Evolutionary conservation across 2,888 invertebrate genomes (phyloP).

Genomic region (Ctenicera cuprea): DNA sequence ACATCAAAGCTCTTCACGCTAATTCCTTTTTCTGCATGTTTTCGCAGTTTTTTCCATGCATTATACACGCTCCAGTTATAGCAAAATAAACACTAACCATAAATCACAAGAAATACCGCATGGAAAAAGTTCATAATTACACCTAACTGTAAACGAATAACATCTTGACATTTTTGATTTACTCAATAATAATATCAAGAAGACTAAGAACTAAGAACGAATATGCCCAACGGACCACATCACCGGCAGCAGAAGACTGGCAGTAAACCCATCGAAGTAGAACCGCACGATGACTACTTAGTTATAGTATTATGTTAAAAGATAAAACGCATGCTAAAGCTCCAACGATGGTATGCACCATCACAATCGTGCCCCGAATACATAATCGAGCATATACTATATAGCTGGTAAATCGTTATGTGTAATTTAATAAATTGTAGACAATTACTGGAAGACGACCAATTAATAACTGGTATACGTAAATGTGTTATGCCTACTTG

Average conservation of each 20-base stretch:
- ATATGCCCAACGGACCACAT: slow-evolving; percentile 21
- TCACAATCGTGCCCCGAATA: slow-evolving; percentile 1
- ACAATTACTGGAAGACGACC: not conserved
- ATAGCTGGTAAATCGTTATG: not conserved
- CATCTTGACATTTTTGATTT: slow-evolving; percentile 21
- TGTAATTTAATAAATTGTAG: slow-evolving; percentile 27
- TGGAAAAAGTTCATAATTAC: not conserved
- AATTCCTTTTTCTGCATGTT: no score
- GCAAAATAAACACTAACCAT: not conserved
- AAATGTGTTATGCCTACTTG: not conserved
- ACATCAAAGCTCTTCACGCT: no score
- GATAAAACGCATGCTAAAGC: slow-evolving; percentile 15
- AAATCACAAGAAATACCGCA: not conserved
- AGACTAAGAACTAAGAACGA: not conserved
- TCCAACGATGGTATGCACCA: slow-evolving; percentile 7
- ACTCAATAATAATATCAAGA: slow-evolving; percentile 3
- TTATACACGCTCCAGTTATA: no score
- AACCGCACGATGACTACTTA: slow-evolving; percentile 17
- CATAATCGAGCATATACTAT: slow-evolving; percentile 18
- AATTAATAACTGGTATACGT: not conserved
- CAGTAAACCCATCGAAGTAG: slow-evolving; percentile 13
- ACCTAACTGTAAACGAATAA: slow-evolving; percentile 17
- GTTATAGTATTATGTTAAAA: slow-evolving; percentile 15
- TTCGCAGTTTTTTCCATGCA: no score
- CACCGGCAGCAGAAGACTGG: slow-evolving; percentile 18